Conservation (phyloP, 2,797 vertebrate species). For the Fratercula arctica region DNA sequence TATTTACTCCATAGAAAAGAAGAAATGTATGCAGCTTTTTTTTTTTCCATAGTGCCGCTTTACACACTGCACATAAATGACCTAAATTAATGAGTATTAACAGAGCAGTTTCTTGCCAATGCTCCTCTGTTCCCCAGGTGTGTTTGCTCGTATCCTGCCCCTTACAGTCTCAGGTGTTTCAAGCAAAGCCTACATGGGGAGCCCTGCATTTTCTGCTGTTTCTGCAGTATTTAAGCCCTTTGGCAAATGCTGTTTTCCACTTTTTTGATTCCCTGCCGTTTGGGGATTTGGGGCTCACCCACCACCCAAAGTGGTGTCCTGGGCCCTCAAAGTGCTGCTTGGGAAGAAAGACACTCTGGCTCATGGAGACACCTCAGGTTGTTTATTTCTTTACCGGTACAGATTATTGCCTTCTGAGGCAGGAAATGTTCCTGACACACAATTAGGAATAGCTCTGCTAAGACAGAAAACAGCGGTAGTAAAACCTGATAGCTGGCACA, state of each 20-base stretch:
- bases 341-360: not conserved
- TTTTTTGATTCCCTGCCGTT: not conserved
- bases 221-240: not conserved
- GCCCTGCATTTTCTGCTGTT: not conserved
- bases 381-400: not conserved
- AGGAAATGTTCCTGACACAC: slow-evolving; percentile 21
- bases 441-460: slow-evolving; percentile 2
- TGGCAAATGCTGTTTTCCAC: not conserved
- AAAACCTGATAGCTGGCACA: slow-evolving; percentile 36
- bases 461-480: not conserved
- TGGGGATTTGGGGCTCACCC: not conserved
- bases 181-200: not conserved
- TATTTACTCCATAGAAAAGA: not conserved
- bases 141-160: not conserved
- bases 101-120: not conserved
- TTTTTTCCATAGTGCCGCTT: not conserved
- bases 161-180: not conserved
- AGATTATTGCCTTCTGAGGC: not conserved
- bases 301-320: not conserved
- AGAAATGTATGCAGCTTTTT: not conserved
- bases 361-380: not conserved
- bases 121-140: not conserved
- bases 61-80: not conserved
- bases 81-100: not conserved
- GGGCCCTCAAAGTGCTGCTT: not conserved